A percentile compares a stretch with the other conserved stretches of the same genome.
phyloP scores from a whole-genome alignment of 2,797 vertebrate species.

The Centropyge bicolor region DNA sequence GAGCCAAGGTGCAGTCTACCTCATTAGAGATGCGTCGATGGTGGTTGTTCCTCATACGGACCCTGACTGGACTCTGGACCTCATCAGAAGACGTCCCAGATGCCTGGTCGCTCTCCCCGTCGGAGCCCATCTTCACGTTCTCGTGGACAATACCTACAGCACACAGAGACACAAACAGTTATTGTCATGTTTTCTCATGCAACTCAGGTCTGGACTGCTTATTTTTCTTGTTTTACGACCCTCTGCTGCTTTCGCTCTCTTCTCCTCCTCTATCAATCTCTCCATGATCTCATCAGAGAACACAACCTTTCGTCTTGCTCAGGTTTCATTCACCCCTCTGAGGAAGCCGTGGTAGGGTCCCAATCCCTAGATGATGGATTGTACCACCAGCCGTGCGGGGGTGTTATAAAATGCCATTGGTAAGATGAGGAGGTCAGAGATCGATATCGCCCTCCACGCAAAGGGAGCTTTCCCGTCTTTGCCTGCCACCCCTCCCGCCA shows the following conservation, averaged over 20 bases:
- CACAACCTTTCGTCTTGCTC: slow-evolving; percentile 26
- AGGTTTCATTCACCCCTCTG: slow-evolving; percentile 32
- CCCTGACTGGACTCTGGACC: slow-evolving; percentile 88
- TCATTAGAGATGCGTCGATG: slow-evolving; percentile 88
- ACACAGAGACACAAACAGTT: slow-evolving; percentile 44
- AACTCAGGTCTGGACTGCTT: background rate
- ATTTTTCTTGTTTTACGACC: slow-evolving; percentile 7
- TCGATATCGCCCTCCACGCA: slow-evolving; percentile 75
- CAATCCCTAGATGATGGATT: slow-evolving; percentile 48
- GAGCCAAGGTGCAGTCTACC: slow-evolving; percentile 61
- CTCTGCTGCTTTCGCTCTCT: background rate
- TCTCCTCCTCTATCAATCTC: slow-evolving; percentile 1
- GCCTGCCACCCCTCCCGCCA: slow-evolving; percentile 23
- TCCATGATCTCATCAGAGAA: slow-evolving; percentile 6
- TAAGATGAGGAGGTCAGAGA: slow-evolving; percentile 68
- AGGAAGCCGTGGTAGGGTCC: slow-evolving; percentile 26
- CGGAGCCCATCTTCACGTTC: slow-evolving; percentile 89
- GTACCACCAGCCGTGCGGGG: slow-evolving; percentile 53
- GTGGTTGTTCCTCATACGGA: slow-evolving; percentile 88
- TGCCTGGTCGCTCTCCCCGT: slow-evolving; percentile 90
- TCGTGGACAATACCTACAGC: slow-evolving; percentile 85
- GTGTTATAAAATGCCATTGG: slow-evolving; percentile 64
- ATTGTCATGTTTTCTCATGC: background rate
- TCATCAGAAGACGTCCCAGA: slow-evolving; percentile 89
- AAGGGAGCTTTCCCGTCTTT: slow-evolving; percentile 63